Evolutionary conservation across 2,888 invertebrate species (phyloP), one percentile per base, ranked within the genome.

Genomic region (Drosophila testacea): DNA sequence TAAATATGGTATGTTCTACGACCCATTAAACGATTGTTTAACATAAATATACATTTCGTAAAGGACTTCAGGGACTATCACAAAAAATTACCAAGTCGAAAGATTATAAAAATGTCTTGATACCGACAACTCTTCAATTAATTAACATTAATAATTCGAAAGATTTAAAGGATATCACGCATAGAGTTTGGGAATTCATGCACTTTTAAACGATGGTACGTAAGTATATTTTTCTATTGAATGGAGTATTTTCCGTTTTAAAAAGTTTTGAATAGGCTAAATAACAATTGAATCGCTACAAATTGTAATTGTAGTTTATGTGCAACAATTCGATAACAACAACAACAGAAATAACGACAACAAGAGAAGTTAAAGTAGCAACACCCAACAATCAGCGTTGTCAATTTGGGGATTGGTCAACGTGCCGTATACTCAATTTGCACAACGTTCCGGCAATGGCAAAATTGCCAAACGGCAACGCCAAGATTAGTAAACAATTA

Each of bases 401-500:
- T 83, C 79, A 84, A 79, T 69, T 83, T 83, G 67, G 64, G 88
- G 88, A 79, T 87, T 83, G 83, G 83, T 79, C 83, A 82, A 84
- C 70, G 82, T 71, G 82, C 73, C 82, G 79, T 76, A 84, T 84
- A 84, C 84, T 71, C 70, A 76, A 83, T 87, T 87, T 87, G 73
- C 86, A 71, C 81, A 81, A 83, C 65, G 67, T 63, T 48, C 70
- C 69, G 50, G 48, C 60, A 74, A 74, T 51, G 59, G 62, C 52
- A 55, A 74, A 64, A 38, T 27, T 30, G 39, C 34, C 34, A 55
- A 73, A 64, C 67, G 51, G 69, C 76, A 65, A 62, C 65, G 52
- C 57, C 64, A 62, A 71, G 77, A 88, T 86, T 88, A 81, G 86
- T 83, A 77, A 88, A 86, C 88, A 88, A 85, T 85, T 83, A 86